Base-by-base conservation (phyloP, 2,797 vertebrate genomes). In the Chromobotia macracanthus region DNA sequence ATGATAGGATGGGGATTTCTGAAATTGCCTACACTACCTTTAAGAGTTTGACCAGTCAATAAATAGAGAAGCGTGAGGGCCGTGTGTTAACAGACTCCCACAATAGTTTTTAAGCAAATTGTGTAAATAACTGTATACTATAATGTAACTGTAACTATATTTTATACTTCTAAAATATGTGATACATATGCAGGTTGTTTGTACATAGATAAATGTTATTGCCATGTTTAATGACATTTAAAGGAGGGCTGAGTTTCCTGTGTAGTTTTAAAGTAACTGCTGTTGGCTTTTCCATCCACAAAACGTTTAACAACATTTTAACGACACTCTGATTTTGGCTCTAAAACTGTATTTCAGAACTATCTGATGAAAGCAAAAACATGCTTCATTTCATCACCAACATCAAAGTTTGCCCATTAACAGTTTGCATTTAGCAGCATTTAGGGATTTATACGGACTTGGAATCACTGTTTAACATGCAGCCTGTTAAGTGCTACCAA, bases 401-500 rank as follows among this genome's bases (percentile, higher is more conserved):
- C 35, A n/a, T 28, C 35, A 64, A 11, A 41, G n/a, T 56, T 53
- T 7, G 31, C 19, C 31, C 21, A 28, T 19, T 46, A 38, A 51
- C 8, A 0, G n/a, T 38, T 65, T 63, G 6, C 44, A 3, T 16
- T 74, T 65, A 35, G 58, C n/a, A 51, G 44, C 72, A 21, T 72
- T 72, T 38, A 10, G 13, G 5, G 23, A 28, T 23, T 61, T 55
- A n/a, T 71, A 28, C 75, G 21, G 41, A n/a, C 66, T 64, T 53
- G 71, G 50, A 66, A 56, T 58, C 51, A 44, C 53, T 55, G 21
- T 76, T 75, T 50, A 28, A 72, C 19, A 72, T 71, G 31, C 61
- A 69, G 53, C 28, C 82, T 72, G 66, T 77, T 55, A 64, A 44
- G 41, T 76, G 44, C 67, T 63, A 69, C 56, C 38, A 44, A 60